Conservation (phyloP, 1,140 invertebrate genomes). For the Coelopa frigida region DNA sequence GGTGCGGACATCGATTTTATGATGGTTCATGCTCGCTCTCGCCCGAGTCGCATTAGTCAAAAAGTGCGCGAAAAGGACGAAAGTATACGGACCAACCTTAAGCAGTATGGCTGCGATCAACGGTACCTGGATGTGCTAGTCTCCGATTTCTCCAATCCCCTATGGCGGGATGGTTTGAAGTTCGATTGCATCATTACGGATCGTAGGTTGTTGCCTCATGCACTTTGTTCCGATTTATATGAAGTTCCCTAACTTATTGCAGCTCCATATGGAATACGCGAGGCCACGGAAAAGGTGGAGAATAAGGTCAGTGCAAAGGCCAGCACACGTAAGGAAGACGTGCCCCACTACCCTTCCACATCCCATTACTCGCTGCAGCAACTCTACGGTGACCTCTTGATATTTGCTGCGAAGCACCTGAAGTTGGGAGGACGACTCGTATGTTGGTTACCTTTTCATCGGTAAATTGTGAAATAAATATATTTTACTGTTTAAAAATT, state of each 20-base stretch:
- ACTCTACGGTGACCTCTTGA: constrained; percentile 75
- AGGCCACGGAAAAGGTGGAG: constrained; percentile 81
- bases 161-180: constrained; percentile 63
- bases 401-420: constrained; percentile 73
- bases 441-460: constrained; percentile 85
- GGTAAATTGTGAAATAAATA: constrained; percentile 47
- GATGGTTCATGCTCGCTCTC: constrained; percentile 81
- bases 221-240: not conserved
- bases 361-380: constrained; percentile 74
- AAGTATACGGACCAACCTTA: constrained; percentile 76
- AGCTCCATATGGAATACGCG: constrained; percentile 95
- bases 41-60: constrained; percentile 68
- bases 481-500: not conserved
- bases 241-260: not conserved
- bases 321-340: constrained; percentile 20
- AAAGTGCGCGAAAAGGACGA: constrained; percentile 76
- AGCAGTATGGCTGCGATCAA: constrained; percentile 71
- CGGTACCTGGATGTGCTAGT: constrained; percentile 83
- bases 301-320: constrained; percentile 52
- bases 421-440: constrained; percentile 70
- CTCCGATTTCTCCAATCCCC: constrained; percentile 76
- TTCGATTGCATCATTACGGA: constrained; percentile 91
- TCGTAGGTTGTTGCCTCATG: constrained; percentile 65
- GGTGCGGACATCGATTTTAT: constrained; percentile 92
- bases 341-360: constrained; percentile 63